Percentiles rank a stretch among this genome's conserved stretches.
phyloP scores from a whole-genome alignment of 2,888 invertebrate genomes.

The Tanypteryx hageni region DNA sequence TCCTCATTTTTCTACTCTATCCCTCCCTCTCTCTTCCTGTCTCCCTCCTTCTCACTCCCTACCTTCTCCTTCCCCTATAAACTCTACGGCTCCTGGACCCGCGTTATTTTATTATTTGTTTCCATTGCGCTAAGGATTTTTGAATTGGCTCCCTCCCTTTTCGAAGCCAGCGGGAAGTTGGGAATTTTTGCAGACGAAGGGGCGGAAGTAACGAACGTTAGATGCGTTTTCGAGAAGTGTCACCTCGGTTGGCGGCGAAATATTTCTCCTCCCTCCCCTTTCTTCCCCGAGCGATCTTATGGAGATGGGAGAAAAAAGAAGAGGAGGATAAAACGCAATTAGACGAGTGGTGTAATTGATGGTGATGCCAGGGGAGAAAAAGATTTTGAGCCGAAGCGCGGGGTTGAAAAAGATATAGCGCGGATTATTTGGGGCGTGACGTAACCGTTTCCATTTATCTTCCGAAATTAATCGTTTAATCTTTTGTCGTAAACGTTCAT shows the following conservation, averaged over 20 bases:
- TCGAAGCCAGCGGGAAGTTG: background rate
- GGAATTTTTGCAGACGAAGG: background rate
- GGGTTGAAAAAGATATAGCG: background rate
- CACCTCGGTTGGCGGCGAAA: background rate
- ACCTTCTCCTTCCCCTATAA: background rate
- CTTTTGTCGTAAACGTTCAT: too few species aligned
- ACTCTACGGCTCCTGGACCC: background rate
- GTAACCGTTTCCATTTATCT: too few species aligned
- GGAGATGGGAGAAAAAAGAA: background rate
- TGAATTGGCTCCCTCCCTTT: conserved; percentile 16
- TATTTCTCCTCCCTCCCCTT: background rate
- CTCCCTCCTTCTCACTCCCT: too few species aligned
- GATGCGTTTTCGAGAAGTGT: background rate
- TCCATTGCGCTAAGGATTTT: background rate
- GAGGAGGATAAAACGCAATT: background rate
- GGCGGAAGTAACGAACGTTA: too few species aligned
- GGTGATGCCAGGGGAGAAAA: background rate
- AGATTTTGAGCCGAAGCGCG: background rate
- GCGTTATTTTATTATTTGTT: background rate
- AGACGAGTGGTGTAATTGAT: background rate
- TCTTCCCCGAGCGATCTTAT: background rate
- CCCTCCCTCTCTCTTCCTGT: too few species aligned
- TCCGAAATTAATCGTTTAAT: too few species aligned
- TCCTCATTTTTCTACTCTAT: background rate
- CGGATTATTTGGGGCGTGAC: background rate